phyloP scores from a whole-genome alignment of 2,113 vertebrate genomes.

The Oryctolagus cuniculus region mOryCun1.1 NC_091441.1:100970501-100971000 shows the following conservation, averaged over 20 bases:
- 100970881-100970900: not conserved
- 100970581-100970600: not conserved
- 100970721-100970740: not conserved
- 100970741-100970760: not conserved
- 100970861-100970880: not conserved
- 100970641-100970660: not conserved
- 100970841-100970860: not conserved
- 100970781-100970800: not conserved
- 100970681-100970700: not conserved
- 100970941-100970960: not conserved
- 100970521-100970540: conserved; percentile 46
- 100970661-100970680: not conserved
- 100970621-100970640: not conserved
- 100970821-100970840: not conserved
- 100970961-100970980: not conserved
- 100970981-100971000: not conserved
- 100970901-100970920: conserved; percentile 26
- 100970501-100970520: conserved; percentile 39
- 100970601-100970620: not conserved
- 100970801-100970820: not conserved
- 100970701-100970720: not conserved
- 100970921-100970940: not conserved
- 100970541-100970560: not conserved
- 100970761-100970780: not conserved
- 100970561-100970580: conserved; percentile 10